phyloP scores from a whole-genome alignment of 2,797 vertebrate genomes.

The Ctenosaura bakeri region DNA sequence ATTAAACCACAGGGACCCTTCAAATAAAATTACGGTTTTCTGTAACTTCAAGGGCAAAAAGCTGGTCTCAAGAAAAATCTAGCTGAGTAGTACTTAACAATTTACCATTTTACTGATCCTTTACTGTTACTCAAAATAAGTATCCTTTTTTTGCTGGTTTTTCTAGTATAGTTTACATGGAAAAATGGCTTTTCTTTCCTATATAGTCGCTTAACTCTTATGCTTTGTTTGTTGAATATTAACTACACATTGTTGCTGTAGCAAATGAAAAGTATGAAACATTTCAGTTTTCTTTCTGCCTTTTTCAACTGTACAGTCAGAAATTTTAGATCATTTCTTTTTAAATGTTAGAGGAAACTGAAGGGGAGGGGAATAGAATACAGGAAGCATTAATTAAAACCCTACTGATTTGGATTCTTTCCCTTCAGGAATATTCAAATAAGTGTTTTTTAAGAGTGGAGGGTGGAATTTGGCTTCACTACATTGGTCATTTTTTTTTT shows the following conservation, averaged over 20 bases:
- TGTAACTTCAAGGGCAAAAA: constrained; percentile 39
- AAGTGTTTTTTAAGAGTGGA: too few relatives aligned
- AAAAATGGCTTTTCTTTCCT: constrained; percentile 40
- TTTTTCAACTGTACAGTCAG: constrained; percentile 29
- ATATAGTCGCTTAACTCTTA: constrained; percentile 42
- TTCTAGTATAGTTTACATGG: constrained; percentile 48
- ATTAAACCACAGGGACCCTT: constrained; percentile 53
- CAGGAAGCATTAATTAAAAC: constrained; percentile 4
- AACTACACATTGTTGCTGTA: constrained; percentile 40
- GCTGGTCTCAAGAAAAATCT: constrained; percentile 40
- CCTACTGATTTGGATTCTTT: not conserved
- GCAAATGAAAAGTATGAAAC: constrained; percentile 47
- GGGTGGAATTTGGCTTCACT: too few relatives aligned
- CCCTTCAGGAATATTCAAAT: too few relatives aligned
- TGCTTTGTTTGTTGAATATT: constrained; percentile 52
- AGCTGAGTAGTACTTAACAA: constrained; percentile 49
- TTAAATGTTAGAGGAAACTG: not conserved
- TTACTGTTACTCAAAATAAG: constrained; percentile 9
- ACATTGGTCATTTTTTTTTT: too few relatives aligned
- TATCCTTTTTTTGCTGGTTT: constrained; percentile 18
- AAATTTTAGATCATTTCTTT: constrained; percentile 16
- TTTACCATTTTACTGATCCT: constrained; percentile 41
- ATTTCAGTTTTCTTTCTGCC: constrained; percentile 1
- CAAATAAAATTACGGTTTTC: constrained; percentile 56
- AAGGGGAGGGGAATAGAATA: not conserved